Conservation (phyloP, 2,113 vertebrate species). For the Elaphurus davidianus region DNA sequence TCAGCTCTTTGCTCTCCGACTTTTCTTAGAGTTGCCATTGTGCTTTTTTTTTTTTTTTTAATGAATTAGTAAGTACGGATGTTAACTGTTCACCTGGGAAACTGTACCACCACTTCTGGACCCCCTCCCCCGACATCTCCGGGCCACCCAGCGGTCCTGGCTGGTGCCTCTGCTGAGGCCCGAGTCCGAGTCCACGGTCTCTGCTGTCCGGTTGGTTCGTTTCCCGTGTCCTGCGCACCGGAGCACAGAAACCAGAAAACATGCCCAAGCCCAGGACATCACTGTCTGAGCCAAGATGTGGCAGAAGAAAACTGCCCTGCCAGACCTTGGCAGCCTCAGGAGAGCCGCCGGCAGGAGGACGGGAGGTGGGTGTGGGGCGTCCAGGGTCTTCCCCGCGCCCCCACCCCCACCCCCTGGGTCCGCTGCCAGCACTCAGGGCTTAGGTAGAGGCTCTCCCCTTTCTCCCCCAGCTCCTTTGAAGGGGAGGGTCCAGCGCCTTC, state of each 20-base stretch:
- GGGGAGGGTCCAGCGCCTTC: not conserved
- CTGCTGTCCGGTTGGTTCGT: fast-evolving
- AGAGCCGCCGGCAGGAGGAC: fast-evolving
- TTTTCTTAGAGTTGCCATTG: not conserved
- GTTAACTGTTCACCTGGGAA: not conserved
- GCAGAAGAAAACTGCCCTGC: not conserved
- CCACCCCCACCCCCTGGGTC: fast-evolving
- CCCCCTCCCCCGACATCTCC: not conserved
- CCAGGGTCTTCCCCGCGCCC: not conserved
- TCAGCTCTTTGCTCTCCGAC: not conserved
- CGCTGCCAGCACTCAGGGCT: not conserved
- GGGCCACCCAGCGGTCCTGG: fast-evolving
- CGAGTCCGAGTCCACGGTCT: fast-evolving
- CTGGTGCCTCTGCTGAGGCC: not conserved
- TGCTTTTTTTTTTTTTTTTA: not conserved
- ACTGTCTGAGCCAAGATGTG: not conserved
- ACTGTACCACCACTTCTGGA: not conserved
- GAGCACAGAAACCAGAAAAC: not conserved
- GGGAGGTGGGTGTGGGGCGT: not conserved
- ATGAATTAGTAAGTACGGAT: not conserved
- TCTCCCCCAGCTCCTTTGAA: not conserved
- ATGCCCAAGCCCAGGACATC: not conserved
- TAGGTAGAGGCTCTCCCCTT: not conserved
- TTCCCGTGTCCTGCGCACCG: slow-evolving; percentile 42
- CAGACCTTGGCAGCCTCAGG: not conserved